Conservation (phyloP, 2,888 invertebrate species). For the Idaea straminata region DNA sequence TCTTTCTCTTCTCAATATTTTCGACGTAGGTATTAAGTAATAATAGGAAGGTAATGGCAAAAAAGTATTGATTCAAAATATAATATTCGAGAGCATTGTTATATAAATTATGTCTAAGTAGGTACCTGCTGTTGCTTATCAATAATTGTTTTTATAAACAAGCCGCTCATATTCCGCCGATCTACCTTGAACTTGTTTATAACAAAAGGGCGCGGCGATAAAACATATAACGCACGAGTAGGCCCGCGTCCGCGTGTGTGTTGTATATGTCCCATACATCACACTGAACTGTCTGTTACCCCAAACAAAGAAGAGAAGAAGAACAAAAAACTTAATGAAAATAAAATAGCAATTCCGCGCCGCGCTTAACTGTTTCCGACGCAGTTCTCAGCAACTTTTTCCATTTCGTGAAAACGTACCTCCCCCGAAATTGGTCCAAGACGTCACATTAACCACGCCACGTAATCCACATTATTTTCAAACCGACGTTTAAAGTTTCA, state of each 20-base stretch:
- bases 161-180: background rate
- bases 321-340: conserved; percentile 3
- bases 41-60: background rate
- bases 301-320: background rate
- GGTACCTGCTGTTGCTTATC: no score
- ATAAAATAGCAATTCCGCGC: background rate
- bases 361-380: conserved; percentile 10
- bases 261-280: background rate
- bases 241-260: background rate
- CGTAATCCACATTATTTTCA: conserved; percentile 64
- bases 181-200: background rate
- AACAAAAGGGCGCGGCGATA: background rate
- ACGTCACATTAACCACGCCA: conserved; percentile 42
- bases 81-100: no score
- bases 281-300: background rate
- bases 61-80: no score
- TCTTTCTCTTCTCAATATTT: background rate
- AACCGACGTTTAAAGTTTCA: conserved; percentile 71
- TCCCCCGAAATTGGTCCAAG: conserved; percentile 31
- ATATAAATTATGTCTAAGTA: no score
- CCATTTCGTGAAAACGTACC: conserved; percentile 24
- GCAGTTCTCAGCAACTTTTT: conserved; percentile 18
- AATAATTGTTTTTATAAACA: background rate
- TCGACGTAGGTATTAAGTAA: background rate
- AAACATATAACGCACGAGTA: background rate